Base-by-base conservation (phyloP, 2,113 vertebrate genomes). In the Formicarius rufipectus region DNA sequence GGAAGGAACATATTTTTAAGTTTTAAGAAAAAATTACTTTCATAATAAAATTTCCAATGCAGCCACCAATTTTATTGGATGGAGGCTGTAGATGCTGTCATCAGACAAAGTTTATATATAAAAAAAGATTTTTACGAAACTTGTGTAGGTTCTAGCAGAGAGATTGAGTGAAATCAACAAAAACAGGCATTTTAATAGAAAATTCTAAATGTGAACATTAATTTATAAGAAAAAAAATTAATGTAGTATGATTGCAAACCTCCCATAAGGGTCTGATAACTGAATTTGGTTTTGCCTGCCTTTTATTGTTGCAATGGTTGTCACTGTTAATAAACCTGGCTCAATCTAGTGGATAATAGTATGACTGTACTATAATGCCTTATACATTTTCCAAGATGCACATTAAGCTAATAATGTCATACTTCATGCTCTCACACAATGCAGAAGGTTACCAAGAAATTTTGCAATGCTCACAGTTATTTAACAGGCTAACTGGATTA, bases 401-500 rank as follows among this genome's bases (percentile, higher is more conserved):
- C 58, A 40, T 89, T 83, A 81, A 95, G 50, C 53, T 80, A 91
- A 75, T 79, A 81, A 76, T 67, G 55, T 67, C 71, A 68, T 90
- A 66, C n/a, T 88, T 83, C 35, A 55, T 75, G 49, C 13, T 86
- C 35, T 78, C 33, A 71, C 42, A 84, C 30, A 81, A 80, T 37
- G 62, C 39, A 96, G 30, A 88, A 89, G 6, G 35, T 77, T 87
- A 63, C 60, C 55, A 79, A 76, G 77, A 87, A 52, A 87, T 95
- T 81, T 77, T 80, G 63, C 3, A 0, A 90, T 55, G 30, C 69
- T 85, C 37, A 63, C 12, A 94, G 75, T 91, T 90, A 89, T 81
- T 92, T 94, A 92, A 80, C 81, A 91, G 75, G 58, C 91, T 95
- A 96, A 96, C 86, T 93, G 83, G 75, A 90, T 97, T 95, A 92